phyloP scores from a whole-genome alignment of 2,113 vertebrate genomes.

The Hippotragus niger region DNA sequence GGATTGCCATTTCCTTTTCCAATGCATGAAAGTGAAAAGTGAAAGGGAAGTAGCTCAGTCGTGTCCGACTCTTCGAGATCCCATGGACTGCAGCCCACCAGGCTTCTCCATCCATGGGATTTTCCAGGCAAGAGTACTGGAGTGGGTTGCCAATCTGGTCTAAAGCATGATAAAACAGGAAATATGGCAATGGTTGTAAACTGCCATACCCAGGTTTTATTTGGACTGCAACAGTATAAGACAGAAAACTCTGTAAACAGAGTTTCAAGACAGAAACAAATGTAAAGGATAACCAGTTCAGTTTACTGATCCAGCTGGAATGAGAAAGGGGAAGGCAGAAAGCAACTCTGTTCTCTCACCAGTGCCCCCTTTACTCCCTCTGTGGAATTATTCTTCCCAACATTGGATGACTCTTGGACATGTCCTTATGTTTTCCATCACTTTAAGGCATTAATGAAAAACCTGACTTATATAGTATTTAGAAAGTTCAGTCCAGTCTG shows the following conservation, averaged over 20 bases:
- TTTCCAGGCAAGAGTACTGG: no score
- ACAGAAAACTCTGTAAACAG: background rate
- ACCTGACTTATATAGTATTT: background rate
- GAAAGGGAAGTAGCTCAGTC: no score
- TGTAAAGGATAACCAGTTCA: background rate
- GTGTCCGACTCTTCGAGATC: rapidly evolving
- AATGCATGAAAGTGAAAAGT: no score
- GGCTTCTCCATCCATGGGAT: no score
- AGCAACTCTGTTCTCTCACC: background rate
- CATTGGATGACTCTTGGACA: background rate
- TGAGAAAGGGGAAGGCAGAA: background rate
- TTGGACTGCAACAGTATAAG: background rate
- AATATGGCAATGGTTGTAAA: slow-evolving; percentile 15
- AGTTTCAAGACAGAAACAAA: slow-evolving; percentile 37
- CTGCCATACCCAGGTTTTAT: background rate
- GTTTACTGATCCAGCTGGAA: background rate
- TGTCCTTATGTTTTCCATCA: background rate
- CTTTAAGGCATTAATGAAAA: background rate
- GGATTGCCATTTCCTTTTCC: background rate
- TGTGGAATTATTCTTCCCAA: background rate
- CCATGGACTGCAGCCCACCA: no score
- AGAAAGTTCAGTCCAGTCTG: background rate
- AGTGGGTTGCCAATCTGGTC: background rate
- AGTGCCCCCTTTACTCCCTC: background rate
- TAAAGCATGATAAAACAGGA: background rate